Evolutionary conservation across 1,140 invertebrate genomes (phyloP).

Genomic region (Drosophila triauraria): DNA sequence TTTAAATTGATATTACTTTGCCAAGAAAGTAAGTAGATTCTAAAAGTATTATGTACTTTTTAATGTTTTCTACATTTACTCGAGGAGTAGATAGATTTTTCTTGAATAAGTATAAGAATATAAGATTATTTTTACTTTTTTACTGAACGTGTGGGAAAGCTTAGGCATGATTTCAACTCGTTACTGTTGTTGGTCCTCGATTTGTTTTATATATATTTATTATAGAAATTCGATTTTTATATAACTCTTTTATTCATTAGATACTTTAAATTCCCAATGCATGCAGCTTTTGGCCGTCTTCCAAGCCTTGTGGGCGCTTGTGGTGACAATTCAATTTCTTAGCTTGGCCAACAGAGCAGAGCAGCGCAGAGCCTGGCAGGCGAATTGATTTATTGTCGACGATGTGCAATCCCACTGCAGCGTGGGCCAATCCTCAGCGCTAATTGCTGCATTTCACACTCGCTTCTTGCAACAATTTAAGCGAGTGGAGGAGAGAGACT

Average conservation of each 20-base stretch:
- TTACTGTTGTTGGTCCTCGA: background rate
- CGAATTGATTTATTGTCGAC: slow-evolving; percentile 39
- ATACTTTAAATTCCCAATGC: background rate
- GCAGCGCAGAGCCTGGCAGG: background rate
- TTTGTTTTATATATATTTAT: no score
- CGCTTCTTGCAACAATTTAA: slow-evolving; percentile 44
- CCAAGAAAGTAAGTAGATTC: background rate
- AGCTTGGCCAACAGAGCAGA: background rate
- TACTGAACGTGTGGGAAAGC: background rate
- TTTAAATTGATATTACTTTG: background rate
- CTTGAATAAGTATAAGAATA: no score
- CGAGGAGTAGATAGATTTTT: no score
- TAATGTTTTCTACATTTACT: background rate
- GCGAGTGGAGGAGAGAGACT: slow-evolving; percentile 4
- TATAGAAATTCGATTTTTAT: background rate
- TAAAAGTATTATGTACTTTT: no score
- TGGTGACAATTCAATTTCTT: slow-evolving; percentile 38
- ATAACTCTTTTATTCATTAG: background rate
- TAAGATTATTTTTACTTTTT: background rate
- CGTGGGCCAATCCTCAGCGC: slow-evolving; percentile 21
- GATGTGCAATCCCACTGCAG: slow-evolving; percentile 20
- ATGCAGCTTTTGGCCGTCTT: background rate
- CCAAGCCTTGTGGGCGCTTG: background rate
- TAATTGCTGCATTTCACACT: slow-evolving; percentile 42
- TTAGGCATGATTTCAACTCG: no score